phyloP scores from a whole-genome alignment of 2,888 invertebrate species.

The Andricus curvator region DNA sequence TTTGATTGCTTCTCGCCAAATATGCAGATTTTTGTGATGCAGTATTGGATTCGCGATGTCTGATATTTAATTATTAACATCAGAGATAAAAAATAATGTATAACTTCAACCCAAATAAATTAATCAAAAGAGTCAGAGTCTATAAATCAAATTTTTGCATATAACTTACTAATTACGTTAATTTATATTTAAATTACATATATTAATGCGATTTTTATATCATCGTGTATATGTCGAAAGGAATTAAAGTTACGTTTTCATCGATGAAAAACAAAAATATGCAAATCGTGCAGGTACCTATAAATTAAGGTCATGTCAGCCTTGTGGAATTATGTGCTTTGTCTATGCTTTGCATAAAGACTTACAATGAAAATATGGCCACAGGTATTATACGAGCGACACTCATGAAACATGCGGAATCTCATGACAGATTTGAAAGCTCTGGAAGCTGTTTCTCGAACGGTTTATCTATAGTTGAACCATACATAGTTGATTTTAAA shows the following conservation, averaged over 20 bases:
- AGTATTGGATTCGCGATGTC: neutral
- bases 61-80: neutral
- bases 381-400: slow-evolving; percentile 8
- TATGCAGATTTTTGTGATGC: neutral
- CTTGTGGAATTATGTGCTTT: slow-evolving; percentile 26
- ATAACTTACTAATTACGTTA: too few species aligned
- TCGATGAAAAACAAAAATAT: slow-evolving; percentile 18
- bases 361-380: slow-evolving; percentile 29
- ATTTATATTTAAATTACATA: too few species aligned
- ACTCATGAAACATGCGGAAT: slow-evolving; percentile 29
- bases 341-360: slow-evolving; percentile 35
- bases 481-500: neutral
- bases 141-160: neutral
- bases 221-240: too few species aligned
- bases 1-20: too few species aligned
- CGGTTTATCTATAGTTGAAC: neutral
- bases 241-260: neutral
- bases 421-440: slow-evolving; percentile 22
- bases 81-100: neutral
- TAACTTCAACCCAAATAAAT: neutral
- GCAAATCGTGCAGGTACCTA: neutral
- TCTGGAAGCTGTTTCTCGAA: neutral
- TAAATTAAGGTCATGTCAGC: slow-evolving; percentile 37
- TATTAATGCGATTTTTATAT: too few species aligned
- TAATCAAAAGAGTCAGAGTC: neutral